Percentiles rank a stretch among this genome's conserved stretches.
Evolutionary conservation across 2,113 vertebrate species (phyloP).

Genomic region (Phaetusa simplex): DNA sequence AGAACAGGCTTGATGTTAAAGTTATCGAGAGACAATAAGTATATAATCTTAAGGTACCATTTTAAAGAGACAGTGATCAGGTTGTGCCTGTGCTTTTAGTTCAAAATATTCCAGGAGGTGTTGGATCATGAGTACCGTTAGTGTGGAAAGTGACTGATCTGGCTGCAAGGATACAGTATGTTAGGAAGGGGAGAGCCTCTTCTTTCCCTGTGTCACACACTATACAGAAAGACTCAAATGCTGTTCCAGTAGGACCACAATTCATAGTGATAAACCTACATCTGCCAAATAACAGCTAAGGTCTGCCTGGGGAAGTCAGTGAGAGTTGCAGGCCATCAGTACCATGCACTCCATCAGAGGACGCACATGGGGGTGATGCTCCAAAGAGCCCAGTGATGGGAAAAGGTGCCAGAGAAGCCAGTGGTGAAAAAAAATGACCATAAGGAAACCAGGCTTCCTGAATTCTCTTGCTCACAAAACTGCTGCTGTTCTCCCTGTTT

Average conservation of each 20-base stretch:
- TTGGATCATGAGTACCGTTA: not conserved
- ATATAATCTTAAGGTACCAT: not conserved
- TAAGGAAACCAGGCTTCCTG: not conserved
- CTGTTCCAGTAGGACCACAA: not conserved
- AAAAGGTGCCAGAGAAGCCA: not conserved
- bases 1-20: not conserved
- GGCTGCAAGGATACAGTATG: not conserved
- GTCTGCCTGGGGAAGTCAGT: not conserved
- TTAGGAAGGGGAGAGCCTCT: not conserved
- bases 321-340: not conserved
- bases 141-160: rapidly evolving
- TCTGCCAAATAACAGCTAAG: not conserved
- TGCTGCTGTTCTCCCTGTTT: not conserved
- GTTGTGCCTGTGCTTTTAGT: not conserved
- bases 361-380: not conserved
- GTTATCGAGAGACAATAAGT: not conserved
- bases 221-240: not conserved
- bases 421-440: not conserved
- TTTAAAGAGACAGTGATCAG: not conserved
- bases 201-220: not conserved
- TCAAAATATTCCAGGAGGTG: not conserved
- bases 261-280: not conserved
- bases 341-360: not conserved
- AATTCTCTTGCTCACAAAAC: not conserved
- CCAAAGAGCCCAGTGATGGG: not conserved